Percentiles rank a stretch among this genome's conserved stretches.
phyloP scores from a whole-genome alignment of 2,113 vertebrate species.

The Salvelinus alpinus region DNA sequence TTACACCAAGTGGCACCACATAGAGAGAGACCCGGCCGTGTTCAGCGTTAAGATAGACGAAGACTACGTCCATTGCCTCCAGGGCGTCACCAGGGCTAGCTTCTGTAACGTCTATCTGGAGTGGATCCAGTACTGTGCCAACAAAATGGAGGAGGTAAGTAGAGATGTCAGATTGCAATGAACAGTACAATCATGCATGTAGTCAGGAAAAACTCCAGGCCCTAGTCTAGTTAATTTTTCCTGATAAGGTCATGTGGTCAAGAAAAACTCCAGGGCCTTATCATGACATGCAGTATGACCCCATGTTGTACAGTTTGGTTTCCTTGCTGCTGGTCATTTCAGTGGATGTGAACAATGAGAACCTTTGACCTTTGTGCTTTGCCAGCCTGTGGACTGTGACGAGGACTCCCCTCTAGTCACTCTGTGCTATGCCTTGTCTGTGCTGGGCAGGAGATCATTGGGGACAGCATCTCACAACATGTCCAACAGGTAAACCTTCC shows the following conservation, averaged over 20 bases:
- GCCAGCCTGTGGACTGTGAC: slow-evolving; percentile 84
- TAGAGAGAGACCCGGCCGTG: slow-evolving; percentile 91
- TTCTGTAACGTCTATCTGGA: slow-evolving; percentile 95
- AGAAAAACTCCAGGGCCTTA: too few species aligned
- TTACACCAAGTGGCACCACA: slow-evolving; percentile 97
- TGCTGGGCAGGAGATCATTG: slow-evolving; percentile 89
- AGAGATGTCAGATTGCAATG: too few species aligned
- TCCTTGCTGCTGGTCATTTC: too few species aligned
- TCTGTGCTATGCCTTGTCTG: slow-evolving; percentile 90
- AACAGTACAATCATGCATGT: too few species aligned
- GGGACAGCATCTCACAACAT: slow-evolving; percentile 93
- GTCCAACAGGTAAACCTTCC: slow-evolving; percentile 85
- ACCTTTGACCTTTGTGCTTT: slow-evolving; percentile 5
- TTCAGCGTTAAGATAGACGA: slow-evolving; percentile 95
- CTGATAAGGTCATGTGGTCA: too few species aligned
- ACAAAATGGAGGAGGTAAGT: slow-evolving; percentile 82
- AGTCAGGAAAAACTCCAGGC: neutral
- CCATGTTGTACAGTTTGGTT: too few species aligned
- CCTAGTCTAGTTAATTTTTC: too few species aligned
- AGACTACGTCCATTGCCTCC: slow-evolving; percentile 94
- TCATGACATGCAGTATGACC: too few species aligned
- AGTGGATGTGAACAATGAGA: neutral
- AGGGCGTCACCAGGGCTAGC: slow-evolving; percentile 94
- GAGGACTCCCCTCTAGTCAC: slow-evolving; percentile 94
- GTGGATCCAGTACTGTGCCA: slow-evolving; percentile 93